Base-by-base conservation (phyloP, 1,140 invertebrate species). In the Drosophila kurseongensis region DNA sequence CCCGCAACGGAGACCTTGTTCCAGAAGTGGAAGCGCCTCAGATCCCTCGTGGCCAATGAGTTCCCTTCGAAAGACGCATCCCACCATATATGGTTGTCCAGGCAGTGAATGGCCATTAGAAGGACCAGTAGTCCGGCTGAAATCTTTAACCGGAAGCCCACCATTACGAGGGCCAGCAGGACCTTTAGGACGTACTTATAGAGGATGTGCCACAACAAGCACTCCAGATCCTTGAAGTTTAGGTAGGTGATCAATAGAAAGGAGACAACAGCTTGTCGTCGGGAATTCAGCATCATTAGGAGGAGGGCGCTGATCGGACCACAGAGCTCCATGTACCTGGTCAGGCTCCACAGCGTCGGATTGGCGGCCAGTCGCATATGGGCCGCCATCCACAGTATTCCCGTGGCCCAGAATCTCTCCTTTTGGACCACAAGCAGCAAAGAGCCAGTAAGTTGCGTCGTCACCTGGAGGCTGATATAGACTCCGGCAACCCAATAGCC, bases 271-370 rank as follows among this genome's bases (percentile, higher is more conserved):
- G 27, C 13, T 1, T 29, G 13, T 7, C 47, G 27, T 32, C 7
- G 27, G 12, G 23, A 50, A 4, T 29, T 32, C n/a, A 50, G 27
- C 47, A 50, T 32, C 6, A 50, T 29, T 7, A 50, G 2, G 7
- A 50, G 7, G 3, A 50, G 13, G 23, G 47, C 47, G 13, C 47
- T 50, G 27, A 50, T 50, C n/a, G 29, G 1, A 5, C n/a, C 13
- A 18, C 47, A 50, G 12, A 50, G 7, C 47, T 50, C 27, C 13
- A 50, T 27, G 13, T 50, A 50, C 47, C 13, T 32, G 47, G 13
- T 0, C 13, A 50, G 8, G n/a, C 8, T 50, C 27, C 47, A 32
- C 13, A 29, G 27, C 47, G 13, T 4, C 47, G 47, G 27, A 50
- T 29, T 50, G 23, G 27, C 27, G 27, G 47, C 47, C 7, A 50